Conservation (phyloP, 2,113 vertebrate genomes). For the rabbit (Oryctolagus cuniculus) region DNA sequence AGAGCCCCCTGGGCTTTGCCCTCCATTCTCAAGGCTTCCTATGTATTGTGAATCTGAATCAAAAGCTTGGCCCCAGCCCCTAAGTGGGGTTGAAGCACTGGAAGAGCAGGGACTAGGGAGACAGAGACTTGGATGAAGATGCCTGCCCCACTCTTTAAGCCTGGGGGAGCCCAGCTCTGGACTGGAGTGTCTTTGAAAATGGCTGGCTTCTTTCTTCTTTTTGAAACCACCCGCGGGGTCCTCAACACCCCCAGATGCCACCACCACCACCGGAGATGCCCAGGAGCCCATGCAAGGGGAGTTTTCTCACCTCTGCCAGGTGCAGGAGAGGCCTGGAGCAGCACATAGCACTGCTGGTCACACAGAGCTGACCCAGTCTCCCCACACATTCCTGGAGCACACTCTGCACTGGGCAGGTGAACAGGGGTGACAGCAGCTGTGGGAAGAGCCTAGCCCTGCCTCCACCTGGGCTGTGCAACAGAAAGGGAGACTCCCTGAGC, state of each 20-base stretch:
- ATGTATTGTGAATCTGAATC: background rate
- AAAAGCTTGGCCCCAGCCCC: background rate
- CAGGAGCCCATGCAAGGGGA: background rate
- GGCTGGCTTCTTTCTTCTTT: background rate
- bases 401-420: background rate
- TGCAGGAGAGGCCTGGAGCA: background rate
- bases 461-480: background rate
- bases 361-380: background rate
- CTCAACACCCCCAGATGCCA: background rate
- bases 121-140: background rate
- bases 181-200: background rate
- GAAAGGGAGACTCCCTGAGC: background rate
- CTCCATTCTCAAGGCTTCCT: background rate
- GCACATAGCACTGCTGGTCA: background rate
- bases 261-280: background rate
- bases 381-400: accelerated
- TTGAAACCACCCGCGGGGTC: background rate
- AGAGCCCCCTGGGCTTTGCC: background rate
- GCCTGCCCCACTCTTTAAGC: background rate
- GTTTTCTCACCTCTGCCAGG: background rate
- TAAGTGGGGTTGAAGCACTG: too few species aligned
- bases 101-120: background rate
- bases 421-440: background rate
- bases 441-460: background rate
- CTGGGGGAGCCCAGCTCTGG: background rate